Conservation (phyloP, 2,888 invertebrate species). For the Acleris literana region DNA sequence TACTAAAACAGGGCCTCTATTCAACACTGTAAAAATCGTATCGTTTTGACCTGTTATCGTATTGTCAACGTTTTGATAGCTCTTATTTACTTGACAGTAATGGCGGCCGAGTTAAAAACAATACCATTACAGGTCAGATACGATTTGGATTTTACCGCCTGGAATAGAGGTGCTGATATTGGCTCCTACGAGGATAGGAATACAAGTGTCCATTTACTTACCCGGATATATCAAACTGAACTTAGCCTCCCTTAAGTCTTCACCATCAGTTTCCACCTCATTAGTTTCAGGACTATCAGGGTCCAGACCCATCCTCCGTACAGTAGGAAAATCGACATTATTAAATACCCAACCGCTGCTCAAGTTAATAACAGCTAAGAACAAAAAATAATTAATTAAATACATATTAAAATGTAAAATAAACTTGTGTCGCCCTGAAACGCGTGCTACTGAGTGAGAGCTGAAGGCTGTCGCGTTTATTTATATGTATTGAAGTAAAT, state of each 20-base stretch:
- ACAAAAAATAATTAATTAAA: constrained; percentile 5
- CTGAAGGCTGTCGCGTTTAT: constrained; percentile 5
- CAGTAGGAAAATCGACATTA: constrained; percentile 39
- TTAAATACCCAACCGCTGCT: constrained; percentile 49
- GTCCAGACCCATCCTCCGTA: constrained; percentile 29
- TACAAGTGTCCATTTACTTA: constrained; percentile 15
- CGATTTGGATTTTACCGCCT: too few species aligned
- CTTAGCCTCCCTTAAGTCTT: constrained; percentile 37
- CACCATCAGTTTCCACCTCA: constrained; percentile 34
- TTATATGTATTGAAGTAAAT: constrained; percentile 23
- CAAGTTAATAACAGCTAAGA: constrained; percentile 20
- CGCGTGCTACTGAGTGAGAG: constrained; percentile 6
- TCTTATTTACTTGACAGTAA: too few species aligned
- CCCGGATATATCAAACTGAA: constrained; percentile 42
- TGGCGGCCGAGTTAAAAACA: too few species aligned
- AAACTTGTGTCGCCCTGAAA: background rate
- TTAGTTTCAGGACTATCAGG: constrained; percentile 2
- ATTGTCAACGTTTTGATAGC: too few species aligned
- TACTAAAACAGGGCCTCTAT: too few species aligned
- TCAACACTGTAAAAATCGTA: too few species aligned
- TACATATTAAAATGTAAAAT: background rate
- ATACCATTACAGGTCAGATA: too few species aligned
- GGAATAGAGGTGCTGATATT: too few species aligned
- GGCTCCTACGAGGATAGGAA: too few species aligned
- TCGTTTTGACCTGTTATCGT: too few species aligned